Evolutionary conservation across 2,888 invertebrate genomes (phyloP), one percentile per base, ranked within the genome.

Genomic region (Luffia ferchaultella): DNA sequence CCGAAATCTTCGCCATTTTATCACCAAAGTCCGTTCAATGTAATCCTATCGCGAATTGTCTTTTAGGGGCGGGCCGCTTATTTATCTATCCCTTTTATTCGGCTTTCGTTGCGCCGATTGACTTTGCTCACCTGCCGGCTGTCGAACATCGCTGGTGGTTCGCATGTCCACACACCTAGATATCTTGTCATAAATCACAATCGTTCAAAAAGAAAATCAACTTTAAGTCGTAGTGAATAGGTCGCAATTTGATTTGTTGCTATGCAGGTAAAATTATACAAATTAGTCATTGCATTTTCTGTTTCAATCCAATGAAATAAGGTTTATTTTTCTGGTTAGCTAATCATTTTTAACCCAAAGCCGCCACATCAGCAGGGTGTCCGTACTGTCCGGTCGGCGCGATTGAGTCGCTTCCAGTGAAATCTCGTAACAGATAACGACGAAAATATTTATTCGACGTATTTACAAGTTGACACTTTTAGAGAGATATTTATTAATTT

Each of bases 321-420:
- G n/a, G n/a, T n/a, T n/a, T n/a, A n/a, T n/a, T n/a, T n/a, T n/a
- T n/a, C n/a, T n/a, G n/a, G n/a, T n/a, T n/a, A n/a, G n/a, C n/a
- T 30, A 12, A 30, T 12, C 30, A 30, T 3, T 30, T 30, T 30
- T 30, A 30, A n/a, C n/a, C n/a, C n/a, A 30, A 30, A 30, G 30
- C 30, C 30, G 30, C 30, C 30, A 12, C 30, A 30, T 7, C 30
- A 30, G 30, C 30, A 12, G 30, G 30, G 12, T 12, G 30, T 12
- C 30, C 30, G 30, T 12, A 3, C 3, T 3, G 3, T 30, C 5
- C 12, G 30, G 59, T 67, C 76, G 76, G 76, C 54, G 2, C 68
- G 64, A 73, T 76, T 76, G 75, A 76, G 64, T 60, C 60, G 62
- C 67, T 73, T 75, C 70, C 60, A 63, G 62, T 57, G 65, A 73